A percentile compares a stretch with the other conserved stretches of the same genome.
phyloP scores from a whole-genome alignment of 2,888 invertebrate genomes.

The Epiblema foenella region DNA sequence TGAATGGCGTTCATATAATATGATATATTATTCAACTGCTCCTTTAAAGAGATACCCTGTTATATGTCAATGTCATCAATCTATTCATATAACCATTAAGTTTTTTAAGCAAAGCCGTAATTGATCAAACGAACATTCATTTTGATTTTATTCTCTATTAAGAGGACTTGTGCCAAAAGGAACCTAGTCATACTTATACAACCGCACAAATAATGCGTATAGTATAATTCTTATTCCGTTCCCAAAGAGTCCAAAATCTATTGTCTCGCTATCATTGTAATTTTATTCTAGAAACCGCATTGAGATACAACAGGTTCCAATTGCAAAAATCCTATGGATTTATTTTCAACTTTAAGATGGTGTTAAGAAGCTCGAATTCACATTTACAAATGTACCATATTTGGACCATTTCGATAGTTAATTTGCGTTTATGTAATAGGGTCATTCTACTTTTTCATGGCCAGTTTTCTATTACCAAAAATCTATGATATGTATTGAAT shows the following conservation, averaged over 20 bases:
- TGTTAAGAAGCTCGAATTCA: background rate
- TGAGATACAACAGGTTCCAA: background rate
- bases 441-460: too few species aligned
- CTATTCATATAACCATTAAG: background rate
- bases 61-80: too few species aligned
- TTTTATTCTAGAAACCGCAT: background rate
- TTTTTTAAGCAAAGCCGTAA: background rate
- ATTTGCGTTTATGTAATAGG: constrained; percentile 10
- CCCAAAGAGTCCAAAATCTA: background rate
- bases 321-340: background rate
- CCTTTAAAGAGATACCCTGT: too few species aligned
- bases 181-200: background rate
- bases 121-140: background rate
- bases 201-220: background rate
- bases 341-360: background rate
- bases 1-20: too few species aligned
- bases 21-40: too few species aligned
- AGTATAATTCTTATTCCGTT: background rate
- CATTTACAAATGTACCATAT: background rate
- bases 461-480: too few species aligned
- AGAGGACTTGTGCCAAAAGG: background rate
- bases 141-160: constrained; percentile 5
- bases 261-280: background rate
- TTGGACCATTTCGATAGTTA: background rate
- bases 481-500: too few species aligned